Conservation (phyloP, 2,888 invertebrate genomes). For the Dasysyrphus tricinctus region DNA sequence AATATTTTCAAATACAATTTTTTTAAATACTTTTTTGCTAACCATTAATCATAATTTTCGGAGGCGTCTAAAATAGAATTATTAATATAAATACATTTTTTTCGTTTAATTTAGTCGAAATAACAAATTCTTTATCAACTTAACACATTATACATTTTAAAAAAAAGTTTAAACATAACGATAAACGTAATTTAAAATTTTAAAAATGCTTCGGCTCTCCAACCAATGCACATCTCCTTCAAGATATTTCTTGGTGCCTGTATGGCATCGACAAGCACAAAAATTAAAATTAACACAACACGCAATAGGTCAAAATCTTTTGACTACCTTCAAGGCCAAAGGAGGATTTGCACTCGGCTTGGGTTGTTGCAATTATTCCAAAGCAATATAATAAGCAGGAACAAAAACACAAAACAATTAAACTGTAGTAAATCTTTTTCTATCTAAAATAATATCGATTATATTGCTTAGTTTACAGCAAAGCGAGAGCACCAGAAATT, state of each 20-base stretch:
- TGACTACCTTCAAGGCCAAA: not conserved
- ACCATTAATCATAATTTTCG: slow-evolving; percentile 38
- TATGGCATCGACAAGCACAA: slow-evolving; percentile 20
- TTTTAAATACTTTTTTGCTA: slow-evolving; percentile 63
- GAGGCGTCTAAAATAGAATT: slow-evolving; percentile 50
- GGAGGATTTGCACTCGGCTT: slow-evolving; percentile 22
- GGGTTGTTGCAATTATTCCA: slow-evolving; percentile 3
- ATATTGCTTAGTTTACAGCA: slow-evolving; percentile 51
- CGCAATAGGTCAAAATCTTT: slow-evolving; percentile 33
- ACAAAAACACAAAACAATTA: slow-evolving; percentile 42
- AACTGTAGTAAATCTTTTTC: slow-evolving; percentile 23
- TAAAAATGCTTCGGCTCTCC: slow-evolving; percentile 37
- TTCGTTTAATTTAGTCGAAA: slow-evolving; percentile 32
- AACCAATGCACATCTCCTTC: slow-evolving; percentile 36
- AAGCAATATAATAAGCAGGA: slow-evolving; percentile 55
- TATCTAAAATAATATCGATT: slow-evolving; percentile 47
- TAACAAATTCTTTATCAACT: slow-evolving; percentile 56
- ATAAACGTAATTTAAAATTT: slow-evolving; percentile 36
- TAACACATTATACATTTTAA: slow-evolving; percentile 25
- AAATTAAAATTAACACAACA: not conserved
- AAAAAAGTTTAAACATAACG: slow-evolving; percentile 57
- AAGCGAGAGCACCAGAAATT: slow-evolving; percentile 62
- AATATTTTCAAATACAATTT: slow-evolving; percentile 63
- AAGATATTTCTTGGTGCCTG: slow-evolving; percentile 24
- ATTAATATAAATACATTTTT: slow-evolving; percentile 56